phyloP scores from a whole-genome alignment of 1,140 invertebrate genomes.

The Yoshiicerus persimilis region DNA sequence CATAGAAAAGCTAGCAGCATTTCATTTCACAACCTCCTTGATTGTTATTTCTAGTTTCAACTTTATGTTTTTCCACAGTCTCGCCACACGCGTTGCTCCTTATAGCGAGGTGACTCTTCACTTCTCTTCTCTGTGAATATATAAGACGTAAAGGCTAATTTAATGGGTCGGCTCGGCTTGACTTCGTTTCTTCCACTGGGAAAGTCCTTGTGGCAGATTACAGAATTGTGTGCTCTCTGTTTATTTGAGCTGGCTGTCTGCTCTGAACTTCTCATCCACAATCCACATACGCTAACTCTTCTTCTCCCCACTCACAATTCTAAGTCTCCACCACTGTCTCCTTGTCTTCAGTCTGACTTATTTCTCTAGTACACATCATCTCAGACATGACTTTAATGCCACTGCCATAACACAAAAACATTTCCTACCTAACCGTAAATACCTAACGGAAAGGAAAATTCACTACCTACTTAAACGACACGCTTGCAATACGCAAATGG shows the following conservation, averaged over 20 bases:
- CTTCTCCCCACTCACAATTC: not conserved
- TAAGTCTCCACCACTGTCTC: no score
- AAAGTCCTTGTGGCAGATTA: not conserved
- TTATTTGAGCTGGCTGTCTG: not conserved
- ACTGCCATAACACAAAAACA: no score
- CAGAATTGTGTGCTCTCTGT: not conserved
- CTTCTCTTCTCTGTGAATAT: not conserved
- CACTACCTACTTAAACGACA: no score
- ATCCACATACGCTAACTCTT: not conserved
- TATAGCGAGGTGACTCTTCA: not conserved
- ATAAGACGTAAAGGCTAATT: not conserved
- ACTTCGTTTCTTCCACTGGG: not conserved
- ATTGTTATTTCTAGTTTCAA: not conserved
- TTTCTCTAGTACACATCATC: no score
- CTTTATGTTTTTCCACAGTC: not conserved
- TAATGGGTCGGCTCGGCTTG: not conserved
- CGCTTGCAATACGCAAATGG: no score
- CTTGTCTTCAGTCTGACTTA: no score
- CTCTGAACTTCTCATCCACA: not conserved
- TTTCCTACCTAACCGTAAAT: no score
- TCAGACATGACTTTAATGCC: no score
- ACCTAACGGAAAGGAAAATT: no score
- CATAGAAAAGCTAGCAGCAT: not conserved
- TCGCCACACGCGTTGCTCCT: not conserved
- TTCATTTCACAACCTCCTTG: not conserved